Percentiles rank a stretch among this genome's conserved stretches.
phyloP scores from a whole-genome alignment of 1,140 invertebrate genomes.

The Paramacrobiotus metropolitanus region DNA sequence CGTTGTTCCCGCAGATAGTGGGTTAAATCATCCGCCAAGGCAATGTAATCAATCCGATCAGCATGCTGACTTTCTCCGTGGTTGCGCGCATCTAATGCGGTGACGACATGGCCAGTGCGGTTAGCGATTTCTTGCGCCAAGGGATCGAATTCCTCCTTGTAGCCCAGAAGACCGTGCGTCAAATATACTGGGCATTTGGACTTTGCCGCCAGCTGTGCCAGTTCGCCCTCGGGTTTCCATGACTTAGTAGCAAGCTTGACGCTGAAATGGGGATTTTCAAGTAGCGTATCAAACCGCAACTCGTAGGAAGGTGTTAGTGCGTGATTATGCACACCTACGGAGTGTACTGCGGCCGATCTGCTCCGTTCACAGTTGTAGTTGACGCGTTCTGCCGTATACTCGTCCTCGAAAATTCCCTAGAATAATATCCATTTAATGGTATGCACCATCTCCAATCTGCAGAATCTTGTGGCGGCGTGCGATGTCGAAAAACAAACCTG shows the following conservation, averaged over 20 bases:
- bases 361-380: too few relatives aligned
- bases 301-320: too few relatives aligned
- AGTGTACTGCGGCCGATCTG: too few relatives aligned
- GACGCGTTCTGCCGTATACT: too few relatives aligned
- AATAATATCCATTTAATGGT: too few relatives aligned
- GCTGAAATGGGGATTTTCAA: too few relatives aligned
- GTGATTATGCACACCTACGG: too few relatives aligned
- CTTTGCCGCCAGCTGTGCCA: not conserved
- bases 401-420: too few relatives aligned
- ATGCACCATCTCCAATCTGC: too few relatives aligned
- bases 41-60: conserved; percentile 37
- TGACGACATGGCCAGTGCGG: conserved; percentile 25
- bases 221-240: not conserved
- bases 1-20: conserved; percentile 34
- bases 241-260: not conserved
- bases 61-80: conserved; percentile 69
- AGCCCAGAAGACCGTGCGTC: not conserved
- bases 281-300: too few relatives aligned
- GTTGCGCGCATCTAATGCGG: conserved; percentile 60
- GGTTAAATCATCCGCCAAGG: conserved; percentile 45
- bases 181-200: not conserved
- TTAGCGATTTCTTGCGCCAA: not conserved
- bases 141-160: not conserved
- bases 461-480: too few relatives aligned
- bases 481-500: too few relatives aligned